phyloP scores from a whole-genome alignment of 2,797 vertebrate genomes.

The Platyrinchus mystaceus region DNA sequence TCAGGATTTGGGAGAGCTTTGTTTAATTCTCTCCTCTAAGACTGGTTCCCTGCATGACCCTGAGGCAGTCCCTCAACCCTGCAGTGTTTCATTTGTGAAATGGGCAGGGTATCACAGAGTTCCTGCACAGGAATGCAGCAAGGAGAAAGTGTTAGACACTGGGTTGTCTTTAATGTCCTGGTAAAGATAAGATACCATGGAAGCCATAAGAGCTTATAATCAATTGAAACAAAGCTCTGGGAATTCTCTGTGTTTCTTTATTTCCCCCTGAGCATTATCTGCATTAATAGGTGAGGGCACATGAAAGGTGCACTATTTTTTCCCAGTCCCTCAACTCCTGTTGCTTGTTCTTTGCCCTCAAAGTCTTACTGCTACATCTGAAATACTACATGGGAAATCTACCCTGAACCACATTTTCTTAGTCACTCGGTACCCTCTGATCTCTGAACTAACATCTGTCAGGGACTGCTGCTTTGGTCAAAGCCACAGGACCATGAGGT shows the following conservation, averaged over 20 bases:
- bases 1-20: background rate
- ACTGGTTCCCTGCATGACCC: background rate
- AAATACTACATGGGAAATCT: background rate
- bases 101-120: background rate
- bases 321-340: background rate
- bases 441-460: conserved; percentile 13
- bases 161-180: conserved; percentile 7
- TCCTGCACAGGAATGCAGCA: conserved; percentile 30
- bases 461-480: background rate
- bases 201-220: conserved; percentile 6
- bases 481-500: conserved; percentile 30
- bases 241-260: background rate
- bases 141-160: conserved; percentile 35
- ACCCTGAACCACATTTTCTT: background rate
- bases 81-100: conserved; percentile 48
- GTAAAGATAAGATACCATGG: conserved; percentile 35
- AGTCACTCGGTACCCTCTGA: background rate
- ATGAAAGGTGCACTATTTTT: background rate
- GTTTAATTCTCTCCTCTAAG: background rate
- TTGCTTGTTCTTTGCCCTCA: background rate
- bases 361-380: background rate
- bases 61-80: conserved; percentile 16
- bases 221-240: background rate
- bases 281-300: background rate
- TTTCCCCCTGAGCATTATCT: background rate